Base-by-base conservation (phyloP, 2,113 vertebrate genomes). In the Verasper variegatus region DNA sequence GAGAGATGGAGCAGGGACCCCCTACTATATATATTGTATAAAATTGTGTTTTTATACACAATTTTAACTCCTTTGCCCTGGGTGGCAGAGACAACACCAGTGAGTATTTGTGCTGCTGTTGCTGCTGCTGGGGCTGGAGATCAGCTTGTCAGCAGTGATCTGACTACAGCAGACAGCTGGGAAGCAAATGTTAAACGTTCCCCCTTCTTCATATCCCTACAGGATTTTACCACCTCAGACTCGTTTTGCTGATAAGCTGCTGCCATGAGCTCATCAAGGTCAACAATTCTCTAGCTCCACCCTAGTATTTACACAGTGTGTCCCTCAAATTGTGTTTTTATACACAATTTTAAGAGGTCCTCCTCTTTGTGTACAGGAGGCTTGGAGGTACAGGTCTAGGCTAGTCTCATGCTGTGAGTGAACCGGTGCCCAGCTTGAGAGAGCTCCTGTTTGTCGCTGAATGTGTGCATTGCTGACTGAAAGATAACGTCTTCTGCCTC, bases 141-240 rank as follows among this genome's bases (percentile, higher is more conserved):
- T 65, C 74, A 47, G 68, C 85, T 55, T 52, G 78, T 79, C 78
- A 86, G 62, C n/a, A 23, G 57, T 80, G 78, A 86, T 81, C 62
- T 67, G 79, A 86, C 78, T 52, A 74, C 66, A 81, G 66, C 71
- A 79, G 82, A 66, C 80, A 85, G 84, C 71, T 81, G 80, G 72
- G 80, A 82, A 80, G 82, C 74, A 81, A 89, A 89, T 87, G 85
- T 76, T 84, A 84, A 88, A 86, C 27, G 35, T 45, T 71, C 72
- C 71, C 54, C 81, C 24, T 63, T 80, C 72, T 74, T 65, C 72
- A 20, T 55, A 74, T 69, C 78, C 78, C 80, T 85, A 9, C 27
- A 86, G 83, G 55, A 83, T 81, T 85, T 68, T 77, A 71, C 67
- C n/a, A 57, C 78, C 74, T 85, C 77, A 58, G 35, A 80, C 52